Evolutionary conservation across 2,888 invertebrate species (phyloP).

Genomic region (Diadegma fenestrale): DNA sequence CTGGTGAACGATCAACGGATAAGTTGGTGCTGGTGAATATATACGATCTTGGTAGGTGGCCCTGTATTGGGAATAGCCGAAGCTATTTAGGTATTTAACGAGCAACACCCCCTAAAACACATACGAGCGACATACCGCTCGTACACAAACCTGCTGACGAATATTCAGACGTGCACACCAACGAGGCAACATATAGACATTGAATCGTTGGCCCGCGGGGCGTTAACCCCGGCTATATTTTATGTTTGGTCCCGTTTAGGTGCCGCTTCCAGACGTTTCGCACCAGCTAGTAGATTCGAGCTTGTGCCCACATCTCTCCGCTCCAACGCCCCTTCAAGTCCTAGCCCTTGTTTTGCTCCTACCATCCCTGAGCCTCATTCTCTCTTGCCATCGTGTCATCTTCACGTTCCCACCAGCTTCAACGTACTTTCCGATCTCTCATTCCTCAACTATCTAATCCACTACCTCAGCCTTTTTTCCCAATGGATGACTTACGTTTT

Average conservation of each 20-base stretch:
- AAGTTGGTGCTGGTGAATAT: constrained; percentile 34
- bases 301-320: constrained; percentile 56
- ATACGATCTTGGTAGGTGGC: constrained; percentile 44
- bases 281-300: constrained; percentile 67
- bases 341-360: constrained; percentile 43
- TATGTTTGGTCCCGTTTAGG: constrained; percentile 76
- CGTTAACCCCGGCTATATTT: constrained; percentile 81
- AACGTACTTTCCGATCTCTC: constrained; percentile 32
- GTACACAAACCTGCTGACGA: background rate
- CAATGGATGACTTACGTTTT: constrained; percentile 5
- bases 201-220: constrained; percentile 72
- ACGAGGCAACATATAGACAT: background rate
- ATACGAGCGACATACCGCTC: constrained; percentile 9
- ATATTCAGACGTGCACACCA: constrained; percentile 7
- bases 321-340: constrained; percentile 30
- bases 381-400: constrained; percentile 23
- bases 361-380: constrained; percentile 20
- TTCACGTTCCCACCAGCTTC: constrained; percentile 21
- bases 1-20: constrained; percentile 33
- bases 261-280: constrained; percentile 76
- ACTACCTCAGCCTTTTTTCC: constrained; percentile 1
- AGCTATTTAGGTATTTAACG: constrained; percentile 80
- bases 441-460: constrained; percentile 10
- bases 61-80: constrained; percentile 59
- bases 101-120: constrained; percentile 49